Conservation (phyloP, 1,140 invertebrate genomes). For the Camponotus vicinus region DNA sequence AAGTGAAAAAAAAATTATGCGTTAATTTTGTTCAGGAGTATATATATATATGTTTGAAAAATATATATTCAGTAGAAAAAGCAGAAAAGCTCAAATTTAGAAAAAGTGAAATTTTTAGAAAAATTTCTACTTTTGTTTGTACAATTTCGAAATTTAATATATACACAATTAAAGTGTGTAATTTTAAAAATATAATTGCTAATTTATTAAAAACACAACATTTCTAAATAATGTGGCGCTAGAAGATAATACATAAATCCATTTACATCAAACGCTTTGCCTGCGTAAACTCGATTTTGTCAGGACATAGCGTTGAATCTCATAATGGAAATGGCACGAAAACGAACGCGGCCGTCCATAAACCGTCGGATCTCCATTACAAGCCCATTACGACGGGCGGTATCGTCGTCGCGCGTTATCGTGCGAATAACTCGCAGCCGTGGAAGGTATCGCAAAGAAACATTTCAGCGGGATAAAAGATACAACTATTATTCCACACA, state of each 20-base stretch:
- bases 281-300: background rate
- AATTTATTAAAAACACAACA: background rate
- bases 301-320: slow-evolving; percentile 25
- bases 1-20: too few species aligned
- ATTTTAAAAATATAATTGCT: background rate
- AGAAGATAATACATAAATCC: background rate
- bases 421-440: slow-evolving; percentile 40
- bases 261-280: background rate
- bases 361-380: slow-evolving; percentile 49
- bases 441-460: slow-evolving; percentile 44
- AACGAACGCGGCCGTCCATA: slow-evolving; percentile 31
- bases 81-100: too few species aligned
- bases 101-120: too few species aligned
- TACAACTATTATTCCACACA: slow-evolving; percentile 61
- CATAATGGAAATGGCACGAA: slow-evolving; percentile 17
- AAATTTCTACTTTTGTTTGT: too few species aligned
- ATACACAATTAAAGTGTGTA: too few species aligned
- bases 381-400: slow-evolving; percentile 36
- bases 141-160: too few species aligned
- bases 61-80: too few species aligned
- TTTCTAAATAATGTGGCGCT: background rate
- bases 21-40: too few species aligned
- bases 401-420: slow-evolving; percentile 55
- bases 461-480: slow-evolving; percentile 49
- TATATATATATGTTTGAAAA: too few species aligned